A percentile compares a stretch with the other conserved stretches of the same genome.
phyloP scores from a whole-genome alignment of 1,140 invertebrate genomes.

The Potamilus streckersoni region DNA sequence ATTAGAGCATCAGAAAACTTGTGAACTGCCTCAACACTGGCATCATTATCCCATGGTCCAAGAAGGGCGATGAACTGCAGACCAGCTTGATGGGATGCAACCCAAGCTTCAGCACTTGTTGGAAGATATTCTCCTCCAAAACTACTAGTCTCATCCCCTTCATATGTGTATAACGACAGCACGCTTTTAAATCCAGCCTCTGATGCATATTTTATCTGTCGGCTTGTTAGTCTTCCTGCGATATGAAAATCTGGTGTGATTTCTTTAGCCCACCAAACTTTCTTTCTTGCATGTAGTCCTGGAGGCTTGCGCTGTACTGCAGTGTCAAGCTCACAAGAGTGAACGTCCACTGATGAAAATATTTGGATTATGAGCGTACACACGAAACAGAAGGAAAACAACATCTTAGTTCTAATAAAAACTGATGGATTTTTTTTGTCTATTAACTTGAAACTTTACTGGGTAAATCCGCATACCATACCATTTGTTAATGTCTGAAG shows the following conservation, averaged over 20 bases:
- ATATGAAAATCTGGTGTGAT: slow-evolving; percentile 54
- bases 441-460: no score
- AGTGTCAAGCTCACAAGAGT: slow-evolving; percentile 11
- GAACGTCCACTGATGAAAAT: no score
- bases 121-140: slow-evolving; percentile 50
- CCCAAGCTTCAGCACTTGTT: slow-evolving; percentile 35
- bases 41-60: slow-evolving; percentile 44
- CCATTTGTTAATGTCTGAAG: no score
- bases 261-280: slow-evolving; percentile 61
- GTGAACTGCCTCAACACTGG: slow-evolving; percentile 39
- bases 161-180: slow-evolving; percentile 49
- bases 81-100: slow-evolving; percentile 34
- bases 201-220: slow-evolving; percentile 55
- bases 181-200: slow-evolving; percentile 57
- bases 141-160: slow-evolving; percentile 33
- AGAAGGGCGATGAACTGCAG: slow-evolving; percentile 44
- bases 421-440: no score
- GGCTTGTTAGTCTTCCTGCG: slow-evolving; percentile 50
- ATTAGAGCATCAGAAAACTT: slow-evolving; percentile 39
- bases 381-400: no score
- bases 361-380: no score
- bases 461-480: no score
- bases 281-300: slow-evolving; percentile 45
- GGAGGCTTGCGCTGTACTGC: slow-evolving; percentile 31
- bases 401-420: no score